These are phyloP conservation scores for Ernsta delagoae DNA, from an alignment of 2,888 invertebrate genomes.

Conservation along the genomic window DNA sequence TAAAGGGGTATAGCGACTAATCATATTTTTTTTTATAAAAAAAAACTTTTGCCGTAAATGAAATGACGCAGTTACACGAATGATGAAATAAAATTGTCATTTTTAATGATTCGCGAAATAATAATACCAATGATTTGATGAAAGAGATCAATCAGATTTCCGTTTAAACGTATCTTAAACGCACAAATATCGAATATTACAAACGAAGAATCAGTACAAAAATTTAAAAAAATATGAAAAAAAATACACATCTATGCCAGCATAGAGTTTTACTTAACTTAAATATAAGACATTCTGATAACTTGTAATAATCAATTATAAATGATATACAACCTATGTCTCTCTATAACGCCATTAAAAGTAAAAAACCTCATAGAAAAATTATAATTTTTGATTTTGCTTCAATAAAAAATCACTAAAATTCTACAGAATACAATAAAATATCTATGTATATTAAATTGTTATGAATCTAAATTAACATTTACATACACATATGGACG, in stretches of 20 bases:
- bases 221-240: slow-evolving; percentile 21
- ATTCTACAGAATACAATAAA: background rate
- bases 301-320: background rate
- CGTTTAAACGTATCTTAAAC: background rate
- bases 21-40: background rate
- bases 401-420: slow-evolving; percentile 1
- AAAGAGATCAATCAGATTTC: slow-evolving; percentile 16
- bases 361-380: slow-evolving; percentile 9
- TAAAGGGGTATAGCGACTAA: background rate
- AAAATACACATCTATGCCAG: slow-evolving; percentile 21
- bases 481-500: too few relatives aligned
- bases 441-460: too few relatives aligned
- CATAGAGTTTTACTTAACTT: slow-evolving; percentile 14
- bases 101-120: slow-evolving; percentile 4
- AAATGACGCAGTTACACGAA: background rate
- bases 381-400: slow-evolving; percentile 7
- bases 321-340: background rate
- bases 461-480: too few relatives aligned
- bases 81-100: background rate
- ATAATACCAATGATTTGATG: slow-evolving; percentile 18
- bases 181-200: background rate
- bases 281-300: background rate
- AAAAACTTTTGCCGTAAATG: background rate
- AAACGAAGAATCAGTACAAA: background rate
- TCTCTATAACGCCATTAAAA: background rate